Conservation (phyloP, 2,888 invertebrate species). For the Desoria tigrina region DNA sequence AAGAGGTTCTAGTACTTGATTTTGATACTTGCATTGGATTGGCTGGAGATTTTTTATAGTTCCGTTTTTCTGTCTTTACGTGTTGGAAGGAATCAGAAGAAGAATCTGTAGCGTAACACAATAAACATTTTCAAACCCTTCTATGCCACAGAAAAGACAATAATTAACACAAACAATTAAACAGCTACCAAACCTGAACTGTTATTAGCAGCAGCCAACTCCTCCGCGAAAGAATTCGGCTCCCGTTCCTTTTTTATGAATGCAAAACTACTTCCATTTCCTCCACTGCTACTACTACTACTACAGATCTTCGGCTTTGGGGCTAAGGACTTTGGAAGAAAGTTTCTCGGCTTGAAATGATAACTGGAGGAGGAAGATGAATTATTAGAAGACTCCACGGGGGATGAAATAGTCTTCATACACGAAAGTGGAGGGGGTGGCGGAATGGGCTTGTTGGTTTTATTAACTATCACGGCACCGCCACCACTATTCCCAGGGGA, state of each 20-base stretch:
- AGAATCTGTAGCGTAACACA: too few species aligned
- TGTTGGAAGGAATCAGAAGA: background rate
- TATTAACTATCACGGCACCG: conserved; percentile 8
- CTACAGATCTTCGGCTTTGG: conserved; percentile 15
- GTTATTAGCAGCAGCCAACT: background rate
- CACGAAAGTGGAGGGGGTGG: conserved; percentile 8
- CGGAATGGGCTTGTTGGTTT: conserved; percentile 17
- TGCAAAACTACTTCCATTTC: background rate
- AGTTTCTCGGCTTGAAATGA: conserved; percentile 23
- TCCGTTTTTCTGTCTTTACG: conserved; percentile 1
- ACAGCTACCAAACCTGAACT: background rate
- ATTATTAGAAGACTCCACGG: background rate
- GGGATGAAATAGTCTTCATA: background rate
- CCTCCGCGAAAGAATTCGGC: background rate
- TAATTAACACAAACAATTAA: background rate
- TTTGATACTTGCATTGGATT: background rate
- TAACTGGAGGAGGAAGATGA: background rate
- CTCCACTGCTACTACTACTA: background rate
- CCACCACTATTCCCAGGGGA: background rate
- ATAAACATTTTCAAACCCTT: too few species aligned
- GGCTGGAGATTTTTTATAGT: background rate
- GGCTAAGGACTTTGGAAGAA: conserved; percentile 31
- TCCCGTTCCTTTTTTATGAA: background rate
- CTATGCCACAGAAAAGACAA: too few species aligned
- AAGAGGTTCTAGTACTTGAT: too few species aligned